A percentile compares a stretch with the other conserved stretches of the same genome.
These are phyloP conservation scores for Camponotus pennsylvanicus DNA, from an alignment of 1,140 invertebrate species.

Conservation along the genomic window DNA sequence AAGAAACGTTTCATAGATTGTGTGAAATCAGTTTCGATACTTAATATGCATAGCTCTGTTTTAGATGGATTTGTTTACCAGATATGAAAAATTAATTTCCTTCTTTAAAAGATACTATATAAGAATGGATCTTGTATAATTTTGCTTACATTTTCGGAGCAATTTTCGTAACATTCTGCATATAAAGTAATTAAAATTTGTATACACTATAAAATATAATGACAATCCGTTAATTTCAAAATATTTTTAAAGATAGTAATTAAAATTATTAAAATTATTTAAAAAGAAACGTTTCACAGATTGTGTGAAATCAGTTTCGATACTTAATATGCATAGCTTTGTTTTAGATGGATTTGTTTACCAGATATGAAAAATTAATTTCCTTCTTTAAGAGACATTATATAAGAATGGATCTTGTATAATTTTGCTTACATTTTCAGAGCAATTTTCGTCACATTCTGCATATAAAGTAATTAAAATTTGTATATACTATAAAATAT, in stretches of 20 bases:
- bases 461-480: too few species aligned
- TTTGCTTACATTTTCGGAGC: too few species aligned
- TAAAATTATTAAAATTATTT: background rate
- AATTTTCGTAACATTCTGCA: too few species aligned
- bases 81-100: background rate
- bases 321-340: background rate
- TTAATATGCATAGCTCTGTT: background rate
- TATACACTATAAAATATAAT: background rate
- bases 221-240: background rate
- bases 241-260: background rate
- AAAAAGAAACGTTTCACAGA: background rate
- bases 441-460: too few species aligned
- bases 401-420: too few species aligned
- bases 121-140: too few species aligned
- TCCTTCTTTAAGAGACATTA: too few species aligned
- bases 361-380: background rate
- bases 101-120: too few species aligned
- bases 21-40: background rate
- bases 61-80: background rate
- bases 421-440: too few species aligned
- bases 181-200: too few species aligned
- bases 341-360: background rate
- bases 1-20: background rate
- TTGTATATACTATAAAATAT: background rate
- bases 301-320: background rate